Base-by-base conservation (phyloP, 2,113 vertebrate species). In the Eonycteris spelaea region DNA sequence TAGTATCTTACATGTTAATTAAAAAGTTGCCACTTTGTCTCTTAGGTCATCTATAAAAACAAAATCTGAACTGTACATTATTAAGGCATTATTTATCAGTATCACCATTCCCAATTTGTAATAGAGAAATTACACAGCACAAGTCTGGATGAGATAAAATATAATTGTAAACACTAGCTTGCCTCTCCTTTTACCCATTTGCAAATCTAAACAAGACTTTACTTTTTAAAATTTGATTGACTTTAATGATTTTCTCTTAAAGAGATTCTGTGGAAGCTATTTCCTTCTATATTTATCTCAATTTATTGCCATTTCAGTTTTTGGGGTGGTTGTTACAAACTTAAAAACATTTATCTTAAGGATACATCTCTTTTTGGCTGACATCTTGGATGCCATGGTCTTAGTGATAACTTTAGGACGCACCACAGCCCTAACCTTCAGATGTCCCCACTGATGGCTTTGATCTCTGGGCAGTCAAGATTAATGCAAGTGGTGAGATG, bases 71-170 rank as follows among this genome's bases (percentile, higher is more conserved):
- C 67, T 86, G 35, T 57, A 80, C 26, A 70, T 95, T 86, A 95
- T 87, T 92, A 86, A 90, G 71, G 73, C 89, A 91, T 95, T 92
- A 61, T 98, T 95, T 96, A 94, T 97, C 86, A 96, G 13, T 94
- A 93, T 96, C 78, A 97, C 48, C 95, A 65, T 95, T 95, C 71
- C 82, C 88, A 63, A 78, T 92, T 75, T 77, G 96, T 96, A 98
- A 93, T 95, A 89, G 97, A 93, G 92, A 97, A 97, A 96, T 97
- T 95, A 89, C 15, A 96, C 55, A 97, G 83, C 59, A 82, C 53
- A 93, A 94, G 43, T 97, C 96, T 96, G 48, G 53, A 89, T 77
- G 35, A 95, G 85, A 89, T 95, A 91, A 96, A 97, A 95, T 96
- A 89, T 90, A 82, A 95, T 95, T 91, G 61, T 40, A 83, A 94